A percentile compares a stretch with the other conserved stretches of the same genome.
These are phyloP conservation scores for Steromphala cineraria DNA, from an alignment of 2,888 invertebrate genomes.

Conservation along the genomic window DNA sequence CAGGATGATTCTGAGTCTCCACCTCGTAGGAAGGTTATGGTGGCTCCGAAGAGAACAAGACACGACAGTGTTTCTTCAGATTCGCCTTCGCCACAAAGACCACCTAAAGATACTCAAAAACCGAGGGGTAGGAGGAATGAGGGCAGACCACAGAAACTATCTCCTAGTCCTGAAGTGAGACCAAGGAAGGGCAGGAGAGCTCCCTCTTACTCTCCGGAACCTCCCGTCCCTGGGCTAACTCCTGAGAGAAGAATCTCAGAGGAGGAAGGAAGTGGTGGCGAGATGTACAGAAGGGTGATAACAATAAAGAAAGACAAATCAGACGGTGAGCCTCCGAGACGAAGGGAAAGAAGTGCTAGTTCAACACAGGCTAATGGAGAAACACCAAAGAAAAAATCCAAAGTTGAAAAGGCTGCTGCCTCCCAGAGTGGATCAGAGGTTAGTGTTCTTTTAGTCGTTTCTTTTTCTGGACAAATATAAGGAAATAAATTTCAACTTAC, in stretches of 20 bases:
- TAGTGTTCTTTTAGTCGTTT: background rate
- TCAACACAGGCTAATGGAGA: constrained; percentile 16
- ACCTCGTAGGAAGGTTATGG: background rate
- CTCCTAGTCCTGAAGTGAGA: constrained; percentile 8
- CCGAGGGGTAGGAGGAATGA: background rate
- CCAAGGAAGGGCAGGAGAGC: background rate
- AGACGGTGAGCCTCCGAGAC: constrained; percentile 22
- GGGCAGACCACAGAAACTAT: background rate
- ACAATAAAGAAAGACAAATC: constrained; percentile 18
- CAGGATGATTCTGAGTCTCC: constrained; percentile 1
- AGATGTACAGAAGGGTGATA: constrained; percentile 11
- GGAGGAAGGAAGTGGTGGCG: constrained; percentile 14
- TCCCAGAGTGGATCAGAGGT: constrained; percentile 51
- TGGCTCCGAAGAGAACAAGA: background rate
- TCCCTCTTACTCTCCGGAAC: constrained; percentile 6
- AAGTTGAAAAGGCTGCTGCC: constrained; percentile 36
- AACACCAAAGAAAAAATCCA: constrained; percentile 21
- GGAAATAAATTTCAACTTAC: too few relatives aligned
- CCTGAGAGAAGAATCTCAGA: constrained; percentile 20
- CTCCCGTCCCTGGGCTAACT: background rate
- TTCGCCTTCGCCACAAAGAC: constrained; percentile 36
- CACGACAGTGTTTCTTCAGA: constrained; percentile 27
- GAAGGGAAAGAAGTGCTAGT: constrained; percentile 11
- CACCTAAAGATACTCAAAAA: constrained; percentile 15
- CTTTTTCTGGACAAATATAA: too few relatives aligned